These are phyloP conservation scores for Nemopilema nomurai DNA, from an alignment of 30 jellyfish, hydroid and myxozoan genomes.

Conservation along the genomic window DNA sequence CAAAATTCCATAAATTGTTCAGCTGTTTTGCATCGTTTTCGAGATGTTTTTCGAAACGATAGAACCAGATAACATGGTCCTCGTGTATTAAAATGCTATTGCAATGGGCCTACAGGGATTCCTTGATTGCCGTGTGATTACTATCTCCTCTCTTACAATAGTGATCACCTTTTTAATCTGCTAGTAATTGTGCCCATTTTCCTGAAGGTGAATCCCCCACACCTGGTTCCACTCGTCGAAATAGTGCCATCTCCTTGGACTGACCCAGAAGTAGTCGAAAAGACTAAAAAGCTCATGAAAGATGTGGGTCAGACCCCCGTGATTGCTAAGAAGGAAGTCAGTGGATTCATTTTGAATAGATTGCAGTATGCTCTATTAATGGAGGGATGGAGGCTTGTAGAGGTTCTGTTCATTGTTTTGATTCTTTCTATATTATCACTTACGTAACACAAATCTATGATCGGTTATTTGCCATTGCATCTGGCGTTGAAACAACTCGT, in stretches of 20 bases:
- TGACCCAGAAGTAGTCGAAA: conserved; percentile 68
- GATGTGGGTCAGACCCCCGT: conserved; percentile 93
- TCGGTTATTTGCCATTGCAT: too few relatives aligned
- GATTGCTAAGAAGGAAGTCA: conserved; percentile 91
- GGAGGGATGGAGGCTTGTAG: conserved; percentile 99
- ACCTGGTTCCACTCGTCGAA: conserved; percentile 90
- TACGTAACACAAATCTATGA: too few relatives aligned
- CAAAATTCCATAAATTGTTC: too few relatives aligned
- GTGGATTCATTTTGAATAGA: conserved; percentile 89
- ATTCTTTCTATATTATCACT: too few relatives aligned
- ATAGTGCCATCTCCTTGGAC: conserved; percentile 94
- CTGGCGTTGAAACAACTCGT: too few relatives aligned
- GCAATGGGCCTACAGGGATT: background rate
- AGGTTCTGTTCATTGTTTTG: conserved; percentile 52
- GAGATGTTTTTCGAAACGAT: too few relatives aligned
- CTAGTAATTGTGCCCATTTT: too few relatives aligned
- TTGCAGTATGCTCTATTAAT: conserved; percentile 90
- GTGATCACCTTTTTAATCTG: background rate
- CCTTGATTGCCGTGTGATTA: background rate
- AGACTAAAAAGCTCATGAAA: conserved; percentile 62
- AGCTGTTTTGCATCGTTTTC: too few relatives aligned
- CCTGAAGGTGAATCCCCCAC: conserved; percentile 93
- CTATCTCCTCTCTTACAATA: too few relatives aligned
- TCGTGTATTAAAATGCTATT: too few relatives aligned
- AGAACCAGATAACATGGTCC: too few relatives aligned